Conservation (phyloP, 2,797 vertebrate genomes). For the Gallirallus australis region DNA sequence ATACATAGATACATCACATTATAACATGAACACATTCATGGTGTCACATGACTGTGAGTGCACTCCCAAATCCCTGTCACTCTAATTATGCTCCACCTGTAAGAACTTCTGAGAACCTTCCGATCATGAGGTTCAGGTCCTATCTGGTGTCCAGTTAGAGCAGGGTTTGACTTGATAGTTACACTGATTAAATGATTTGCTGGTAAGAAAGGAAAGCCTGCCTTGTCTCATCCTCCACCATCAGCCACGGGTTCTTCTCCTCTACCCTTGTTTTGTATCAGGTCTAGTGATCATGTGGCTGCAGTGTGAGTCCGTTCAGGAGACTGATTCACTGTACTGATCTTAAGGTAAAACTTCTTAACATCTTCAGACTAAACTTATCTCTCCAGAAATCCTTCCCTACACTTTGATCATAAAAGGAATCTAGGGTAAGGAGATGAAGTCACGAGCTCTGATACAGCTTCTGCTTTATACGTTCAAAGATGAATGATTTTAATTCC, state of each 20-base stretch:
- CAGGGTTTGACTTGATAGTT: neutral
- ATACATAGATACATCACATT: neutral
- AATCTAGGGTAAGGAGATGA: neutral
- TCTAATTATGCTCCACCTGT: neutral
- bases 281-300: neutral
- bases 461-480: neutral
- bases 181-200: neutral
- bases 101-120: neutral
- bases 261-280: neutral
- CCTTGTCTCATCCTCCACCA: neutral
- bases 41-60: rapidly evolving
- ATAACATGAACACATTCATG: neutral
- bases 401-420: neutral
- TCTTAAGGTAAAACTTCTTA: neutral
- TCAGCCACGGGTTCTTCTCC: neutral
- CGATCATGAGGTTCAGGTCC: neutral
- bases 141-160: neutral
- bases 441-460: neutral
- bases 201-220: neutral
- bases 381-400: neutral
- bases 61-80: neutral
- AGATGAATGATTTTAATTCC: neutral
- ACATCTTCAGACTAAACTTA: neutral
- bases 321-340: neutral
- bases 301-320: neutral